A percentile compares a stretch with the other conserved stretches of the same genome.
These are phyloP conservation scores for Narcine bancroftii DNA, from an alignment of 2,113 vertebrate species.

Conservation along the genomic window DNA sequence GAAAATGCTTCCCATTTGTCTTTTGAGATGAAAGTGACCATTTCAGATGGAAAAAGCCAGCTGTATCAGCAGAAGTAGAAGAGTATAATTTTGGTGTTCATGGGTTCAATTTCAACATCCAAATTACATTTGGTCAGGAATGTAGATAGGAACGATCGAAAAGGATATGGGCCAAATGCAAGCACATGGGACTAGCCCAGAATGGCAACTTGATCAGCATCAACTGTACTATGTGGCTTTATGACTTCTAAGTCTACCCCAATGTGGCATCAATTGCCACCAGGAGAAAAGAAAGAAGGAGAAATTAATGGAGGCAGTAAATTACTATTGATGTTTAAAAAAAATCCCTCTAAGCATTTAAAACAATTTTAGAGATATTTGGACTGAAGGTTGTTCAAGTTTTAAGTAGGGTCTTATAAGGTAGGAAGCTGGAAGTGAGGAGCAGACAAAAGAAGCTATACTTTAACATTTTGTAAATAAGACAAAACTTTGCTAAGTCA, in stretches of 20 bases:
- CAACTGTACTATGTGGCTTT: too few species aligned
- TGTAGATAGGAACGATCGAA: too few species aligned
- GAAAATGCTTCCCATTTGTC: not conserved
- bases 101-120: too few species aligned
- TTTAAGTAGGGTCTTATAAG: not conserved
- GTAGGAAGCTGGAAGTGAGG: not conserved
- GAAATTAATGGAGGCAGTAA: not conserved
- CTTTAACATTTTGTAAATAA: not conserved
- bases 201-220: too few species aligned
- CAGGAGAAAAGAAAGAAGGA: not conserved
- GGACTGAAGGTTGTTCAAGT: not conserved
- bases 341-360: not conserved
- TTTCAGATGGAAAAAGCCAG: too few species aligned
- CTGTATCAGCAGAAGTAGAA: not conserved
- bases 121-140: too few species aligned
- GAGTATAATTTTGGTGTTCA: too few species aligned
- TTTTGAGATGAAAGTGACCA: not conserved
- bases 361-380: not conserved
- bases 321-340: not conserved
- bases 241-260: too few species aligned
- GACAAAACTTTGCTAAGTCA: not conserved
- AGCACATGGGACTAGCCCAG: too few species aligned
- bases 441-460: not conserved
- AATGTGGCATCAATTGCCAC: not conserved
- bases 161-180: too few species aligned